Evolutionary conservation across 2,797 vertebrate genomes (phyloP).

Genomic region (Helostoma temminkii): DNA sequence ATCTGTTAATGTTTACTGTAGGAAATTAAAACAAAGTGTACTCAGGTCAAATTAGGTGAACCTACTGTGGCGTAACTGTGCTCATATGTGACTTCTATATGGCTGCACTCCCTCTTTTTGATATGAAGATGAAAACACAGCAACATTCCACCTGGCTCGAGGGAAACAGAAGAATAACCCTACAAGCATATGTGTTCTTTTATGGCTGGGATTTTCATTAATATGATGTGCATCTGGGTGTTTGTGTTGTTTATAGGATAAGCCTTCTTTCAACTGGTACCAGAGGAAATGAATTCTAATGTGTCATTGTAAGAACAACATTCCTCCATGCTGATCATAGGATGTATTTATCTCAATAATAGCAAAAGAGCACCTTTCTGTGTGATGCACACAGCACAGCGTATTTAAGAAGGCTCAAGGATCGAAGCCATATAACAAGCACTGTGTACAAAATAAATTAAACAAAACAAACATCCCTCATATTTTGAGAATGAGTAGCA

Average conservation of each 20-base stretch:
- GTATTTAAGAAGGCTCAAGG: slow-evolving; percentile 13
- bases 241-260: slow-evolving; percentile 48
- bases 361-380: slow-evolving; percentile 20
- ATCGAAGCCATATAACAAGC: background rate
- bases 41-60: slow-evolving; percentile 51
- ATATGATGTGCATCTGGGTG: slow-evolving; percentile 49
- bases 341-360: slow-evolving; percentile 23
- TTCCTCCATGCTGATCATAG: slow-evolving; percentile 5
- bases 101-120: background rate
- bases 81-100: slow-evolving; percentile 36
- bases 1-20: slow-evolving; percentile 59
- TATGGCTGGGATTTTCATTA: slow-evolving; percentile 36
- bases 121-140: slow-evolving; percentile 28
- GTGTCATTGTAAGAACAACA: slow-evolving; percentile 16
- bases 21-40: slow-evolving; percentile 69
- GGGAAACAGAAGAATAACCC: slow-evolving; percentile 23
- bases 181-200: slow-evolving; percentile 39
- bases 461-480: slow-evolving; percentile 2
- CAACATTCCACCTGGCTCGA: slow-evolving; percentile 47
- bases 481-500: slow-evolving; percentile 9
- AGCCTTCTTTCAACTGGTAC: slow-evolving; percentile 33
- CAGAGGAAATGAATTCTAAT: slow-evolving; percentile 56
- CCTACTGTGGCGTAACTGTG: slow-evolving; percentile 33
- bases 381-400: slow-evolving; percentile 12
- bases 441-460: no score